phyloP scores from a whole-genome alignment of 2,797 vertebrate genomes.

The Rhinatrema bivittatum region DNA sequence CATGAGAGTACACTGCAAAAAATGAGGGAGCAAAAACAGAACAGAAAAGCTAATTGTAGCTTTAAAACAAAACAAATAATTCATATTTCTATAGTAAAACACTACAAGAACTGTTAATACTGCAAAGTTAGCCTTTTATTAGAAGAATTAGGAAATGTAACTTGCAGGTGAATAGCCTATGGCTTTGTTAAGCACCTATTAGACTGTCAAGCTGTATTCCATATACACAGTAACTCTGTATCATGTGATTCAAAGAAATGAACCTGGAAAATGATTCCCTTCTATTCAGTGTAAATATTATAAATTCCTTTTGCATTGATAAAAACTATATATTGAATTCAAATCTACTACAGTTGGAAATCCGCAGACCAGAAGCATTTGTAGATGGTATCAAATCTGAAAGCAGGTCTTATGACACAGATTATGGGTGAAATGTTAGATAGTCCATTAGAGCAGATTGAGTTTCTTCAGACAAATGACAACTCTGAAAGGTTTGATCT shows the following conservation, averaged over 20 bases:
- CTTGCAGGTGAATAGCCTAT: no score
- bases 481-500: neutral
- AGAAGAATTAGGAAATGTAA: no score
- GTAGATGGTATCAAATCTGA: slow-evolving; percentile 3
- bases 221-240: no score
- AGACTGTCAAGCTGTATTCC: no score
- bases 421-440: slow-evolving; percentile 10
- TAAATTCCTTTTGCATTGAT: slow-evolving; percentile 11
- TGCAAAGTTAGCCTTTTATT: no score
- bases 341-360: slow-evolving; percentile 8
- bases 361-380: slow-evolving; percentile 1
- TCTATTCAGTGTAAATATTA: neutral
- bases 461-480: slow-evolving; percentile 1
- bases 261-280: slow-evolving; percentile 4
- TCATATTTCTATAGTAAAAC: no score
- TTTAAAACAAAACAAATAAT: no score
- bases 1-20: no score
- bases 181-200: no score
- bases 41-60: no score
- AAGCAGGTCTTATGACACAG: slow-evolving; percentile 12
- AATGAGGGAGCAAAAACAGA: no score
- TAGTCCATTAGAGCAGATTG: neutral
- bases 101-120: no score
- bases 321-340: slow-evolving; percentile 9
- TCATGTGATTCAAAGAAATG: neutral